Conservation (phyloP, 35 echinoderm and acorn worm species). For the Stichopus chloronotus region DNA sequence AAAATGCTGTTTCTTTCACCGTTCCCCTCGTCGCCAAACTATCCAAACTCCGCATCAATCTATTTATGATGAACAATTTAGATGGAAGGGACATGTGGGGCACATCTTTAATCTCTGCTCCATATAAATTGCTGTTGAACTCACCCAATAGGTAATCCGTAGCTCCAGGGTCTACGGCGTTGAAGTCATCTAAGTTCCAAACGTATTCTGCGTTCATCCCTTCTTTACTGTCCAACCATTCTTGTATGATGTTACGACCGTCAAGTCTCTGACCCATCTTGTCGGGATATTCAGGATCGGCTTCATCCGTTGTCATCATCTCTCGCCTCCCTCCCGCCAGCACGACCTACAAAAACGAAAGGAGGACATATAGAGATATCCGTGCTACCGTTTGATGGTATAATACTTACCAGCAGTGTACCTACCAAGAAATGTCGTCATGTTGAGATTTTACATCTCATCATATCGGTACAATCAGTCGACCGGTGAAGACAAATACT, state of each 20-base stretch:
- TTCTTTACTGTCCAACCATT: slow-evolving; percentile 77
- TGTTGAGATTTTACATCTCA: background rate
- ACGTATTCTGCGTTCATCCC: slow-evolving; percentile 66
- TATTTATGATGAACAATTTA: too few species aligned
- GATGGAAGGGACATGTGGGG: too few species aligned
- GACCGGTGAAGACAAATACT: too few species aligned
- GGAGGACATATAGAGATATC: background rate
- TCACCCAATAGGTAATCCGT: slow-evolving; percentile 88
- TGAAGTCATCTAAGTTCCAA: slow-evolving; percentile 82
- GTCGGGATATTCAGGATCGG: slow-evolving; percentile 72
- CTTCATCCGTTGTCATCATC: slow-evolving; percentile 43
- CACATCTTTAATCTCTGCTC: too few species aligned
- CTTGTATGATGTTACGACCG: slow-evolving; percentile 81
- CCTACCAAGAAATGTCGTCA: background rate
- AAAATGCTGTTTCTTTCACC: too few species aligned
- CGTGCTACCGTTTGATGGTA: background rate
- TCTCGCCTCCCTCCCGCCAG: slow-evolving; percentile 84
- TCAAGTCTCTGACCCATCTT: slow-evolving; percentile 69
- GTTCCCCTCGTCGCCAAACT: too few species aligned
- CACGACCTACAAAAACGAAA: slow-evolving; percentile 67
- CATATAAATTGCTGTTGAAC: background rate
- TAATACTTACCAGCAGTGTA: background rate
- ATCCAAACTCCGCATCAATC: too few species aligned
- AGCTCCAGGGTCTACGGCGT: slow-evolving; percentile 58
- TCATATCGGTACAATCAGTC: too few species aligned